Conservation (phyloP, 2,888 invertebrate genomes). For the Dicroscelio sp. region DNA sequence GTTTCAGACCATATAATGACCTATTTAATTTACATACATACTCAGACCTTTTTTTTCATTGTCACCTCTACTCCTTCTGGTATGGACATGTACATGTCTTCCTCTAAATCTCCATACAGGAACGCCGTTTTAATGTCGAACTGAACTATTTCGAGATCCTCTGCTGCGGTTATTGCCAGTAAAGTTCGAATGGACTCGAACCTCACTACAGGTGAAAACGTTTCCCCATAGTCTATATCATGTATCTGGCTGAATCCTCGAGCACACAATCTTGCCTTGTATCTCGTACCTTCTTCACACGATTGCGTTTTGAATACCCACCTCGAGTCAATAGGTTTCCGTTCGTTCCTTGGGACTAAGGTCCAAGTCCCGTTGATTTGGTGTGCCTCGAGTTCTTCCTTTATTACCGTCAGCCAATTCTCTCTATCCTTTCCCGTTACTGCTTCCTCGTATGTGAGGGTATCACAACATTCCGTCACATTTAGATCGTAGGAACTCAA, state of each 20-base stretch:
- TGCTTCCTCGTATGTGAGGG: background rate
- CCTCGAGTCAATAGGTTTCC: slow-evolving; percentile 22
- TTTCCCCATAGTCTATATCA: slow-evolving; percentile 22
- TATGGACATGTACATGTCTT: slow-evolving; percentile 39
- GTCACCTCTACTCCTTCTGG: slow-evolving; percentile 59
- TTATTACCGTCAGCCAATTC: slow-evolving; percentile 29
- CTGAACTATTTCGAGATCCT: background rate
- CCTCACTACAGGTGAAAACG: slow-evolving; percentile 23
- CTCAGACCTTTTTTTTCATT: slow-evolving; percentile 58
- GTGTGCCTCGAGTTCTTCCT: slow-evolving; percentile 36
- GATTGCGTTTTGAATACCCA: slow-evolving; percentile 38
- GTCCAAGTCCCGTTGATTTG: slow-evolving; percentile 54
- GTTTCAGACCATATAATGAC: slow-evolving; percentile 6
- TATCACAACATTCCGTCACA: background rate
- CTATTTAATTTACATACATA: slow-evolving; percentile 58
- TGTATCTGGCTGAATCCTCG: slow-evolving; percentile 4
- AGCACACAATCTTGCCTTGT: slow-evolving; percentile 44
- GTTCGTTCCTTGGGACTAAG: slow-evolving; percentile 33
- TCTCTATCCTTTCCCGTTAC: background rate
- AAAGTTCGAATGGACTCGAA: slow-evolving; percentile 5
- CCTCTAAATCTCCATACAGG: background rate
- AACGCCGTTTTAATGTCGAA: background rate
- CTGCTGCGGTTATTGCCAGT: background rate
- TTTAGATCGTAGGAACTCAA: background rate
- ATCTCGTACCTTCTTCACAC: background rate